These are phyloP conservation scores for Odontamblyopus rebecca DNA, from an alignment of 2,797 vertebrate genomes.

Conservation along the genomic window DNA sequence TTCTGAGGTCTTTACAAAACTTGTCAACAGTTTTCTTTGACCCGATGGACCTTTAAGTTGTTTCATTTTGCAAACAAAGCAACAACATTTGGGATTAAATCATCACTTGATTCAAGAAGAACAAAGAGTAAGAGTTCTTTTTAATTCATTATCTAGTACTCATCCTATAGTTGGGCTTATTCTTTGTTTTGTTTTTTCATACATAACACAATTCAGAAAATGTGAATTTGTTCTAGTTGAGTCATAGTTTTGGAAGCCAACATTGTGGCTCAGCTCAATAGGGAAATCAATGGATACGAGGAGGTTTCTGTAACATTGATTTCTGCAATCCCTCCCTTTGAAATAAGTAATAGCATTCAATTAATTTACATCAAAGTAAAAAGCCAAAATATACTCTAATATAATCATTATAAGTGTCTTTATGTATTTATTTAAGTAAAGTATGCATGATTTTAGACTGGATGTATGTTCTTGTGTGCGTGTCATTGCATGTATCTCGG, in stretches of 20 bases:
- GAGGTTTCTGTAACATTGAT: conserved; percentile 14
- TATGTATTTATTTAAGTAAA: not conserved
- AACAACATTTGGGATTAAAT: conserved; percentile 23
- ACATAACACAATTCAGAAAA: not conserved
- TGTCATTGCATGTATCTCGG: conserved; percentile 63
- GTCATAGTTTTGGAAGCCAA: conserved; percentile 6
- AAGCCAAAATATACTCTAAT: not conserved
- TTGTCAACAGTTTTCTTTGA: not conserved
- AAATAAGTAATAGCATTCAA: conserved; percentile 22
- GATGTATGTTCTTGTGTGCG: conserved; percentile 54
- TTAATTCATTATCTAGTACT: not conserved
- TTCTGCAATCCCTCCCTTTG: not conserved
- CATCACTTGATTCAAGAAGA: conserved; percentile 1
- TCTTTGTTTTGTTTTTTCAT: not conserved
- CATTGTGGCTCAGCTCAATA: conserved; percentile 2
- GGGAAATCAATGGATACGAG: not conserved
- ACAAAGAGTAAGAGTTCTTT: conserved; percentile 58
- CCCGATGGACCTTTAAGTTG: conserved; percentile 15
- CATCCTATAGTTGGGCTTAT: not conserved
- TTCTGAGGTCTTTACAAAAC: conserved; percentile 14
- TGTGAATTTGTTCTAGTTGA: not conserved
- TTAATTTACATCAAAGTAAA: conserved; percentile 19
- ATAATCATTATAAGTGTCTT: conserved; percentile 6
- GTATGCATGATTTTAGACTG: too few relatives aligned
- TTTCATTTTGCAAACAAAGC: conserved; percentile 2